Conservation (phyloP, 2,888 invertebrate genomes). For the Calephelis perditalis region DNA sequence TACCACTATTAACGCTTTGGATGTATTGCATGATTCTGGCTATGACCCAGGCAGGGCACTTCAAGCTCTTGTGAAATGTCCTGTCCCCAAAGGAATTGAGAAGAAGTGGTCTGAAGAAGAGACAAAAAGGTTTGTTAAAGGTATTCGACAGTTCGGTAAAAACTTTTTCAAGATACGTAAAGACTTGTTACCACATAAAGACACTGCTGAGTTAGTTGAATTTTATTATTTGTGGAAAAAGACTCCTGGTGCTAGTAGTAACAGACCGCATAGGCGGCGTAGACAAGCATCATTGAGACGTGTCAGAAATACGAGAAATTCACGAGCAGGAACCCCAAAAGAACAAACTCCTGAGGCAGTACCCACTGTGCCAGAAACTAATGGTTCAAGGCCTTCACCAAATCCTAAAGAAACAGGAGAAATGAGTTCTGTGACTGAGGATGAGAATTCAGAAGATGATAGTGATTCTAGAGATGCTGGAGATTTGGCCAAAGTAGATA, state of each 20-base stretch:
- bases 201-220: slow-evolving; percentile 97
- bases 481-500: slow-evolving; percentile 89
- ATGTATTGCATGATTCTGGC: slow-evolving; percentile 96
- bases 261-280: slow-evolving; percentile 94
- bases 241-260: slow-evolving; percentile 97
- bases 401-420: slow-evolving; percentile 84
- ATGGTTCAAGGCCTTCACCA: slow-evolving; percentile 79
- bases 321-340: slow-evolving; percentile 87
- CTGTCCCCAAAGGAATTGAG: slow-evolving; percentile 97
- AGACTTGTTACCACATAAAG: slow-evolving; percentile 97
- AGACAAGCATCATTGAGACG: slow-evolving; percentile 91
- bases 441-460: slow-evolving; percentile 96
- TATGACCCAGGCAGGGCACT: slow-evolving; percentile 98
- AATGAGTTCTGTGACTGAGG: slow-evolving; percentile 89
- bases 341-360: slow-evolving; percentile 82
- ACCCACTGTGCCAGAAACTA: slow-evolving; percentile 72
- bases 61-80: slow-evolving; percentile 97
- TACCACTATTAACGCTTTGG: slow-evolving; percentile 97
- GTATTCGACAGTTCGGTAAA: slow-evolving; percentile 98
- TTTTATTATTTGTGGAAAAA: slow-evolving; percentile 99
- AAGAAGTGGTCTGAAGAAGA: slow-evolving; percentile 99
- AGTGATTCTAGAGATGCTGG: slow-evolving; percentile 94
- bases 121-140: slow-evolving; percentile 98
- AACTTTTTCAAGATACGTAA: slow-evolving; percentile 98
- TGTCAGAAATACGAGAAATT: slow-evolving; percentile 92